Conservation (phyloP, 64 coral and sea anemone genomes). For the Exaiptasia diaphana region DNA sequence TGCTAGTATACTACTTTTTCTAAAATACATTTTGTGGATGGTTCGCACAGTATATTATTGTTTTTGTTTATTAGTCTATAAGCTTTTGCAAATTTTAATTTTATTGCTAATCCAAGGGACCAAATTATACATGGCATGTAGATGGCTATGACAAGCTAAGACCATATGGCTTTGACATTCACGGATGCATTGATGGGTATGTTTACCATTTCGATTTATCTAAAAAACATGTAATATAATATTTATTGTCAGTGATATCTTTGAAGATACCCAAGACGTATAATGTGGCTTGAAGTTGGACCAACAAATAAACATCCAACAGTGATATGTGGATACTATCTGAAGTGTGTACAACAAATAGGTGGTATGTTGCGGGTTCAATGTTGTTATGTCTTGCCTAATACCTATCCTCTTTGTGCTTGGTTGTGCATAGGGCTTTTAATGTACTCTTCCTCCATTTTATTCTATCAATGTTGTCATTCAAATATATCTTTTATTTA, state of each 20-base stretch:
- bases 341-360: conserved; percentile 25
- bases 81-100: no score
- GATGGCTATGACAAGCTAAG: neutral
- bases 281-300: conserved; percentile 60
- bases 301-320: conserved; percentile 39
- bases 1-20: no score
- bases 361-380: conserved; percentile 15
- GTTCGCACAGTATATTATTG: no score
- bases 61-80: no score
- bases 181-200: neutral
- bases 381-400: neutral
- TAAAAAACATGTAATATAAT: no score
- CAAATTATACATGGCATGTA: neutral
- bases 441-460: neutral
- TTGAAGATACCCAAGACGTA: conserved; percentile 18
- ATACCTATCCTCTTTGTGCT: neutral
- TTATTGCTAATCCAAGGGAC: no score
- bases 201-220: neutral
- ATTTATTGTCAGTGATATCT: no score
- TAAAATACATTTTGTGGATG: no score
- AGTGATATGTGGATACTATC: conserved; percentile 34
- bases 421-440: neutral
- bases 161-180: neutral
- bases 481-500: neutral
- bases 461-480: neutral